Evolutionary conservation across 1,140 invertebrate genomes (phyloP), one percentile per base, ranked within the genome.

Genomic region (Venustaconcha ellipsiformis): DNA sequence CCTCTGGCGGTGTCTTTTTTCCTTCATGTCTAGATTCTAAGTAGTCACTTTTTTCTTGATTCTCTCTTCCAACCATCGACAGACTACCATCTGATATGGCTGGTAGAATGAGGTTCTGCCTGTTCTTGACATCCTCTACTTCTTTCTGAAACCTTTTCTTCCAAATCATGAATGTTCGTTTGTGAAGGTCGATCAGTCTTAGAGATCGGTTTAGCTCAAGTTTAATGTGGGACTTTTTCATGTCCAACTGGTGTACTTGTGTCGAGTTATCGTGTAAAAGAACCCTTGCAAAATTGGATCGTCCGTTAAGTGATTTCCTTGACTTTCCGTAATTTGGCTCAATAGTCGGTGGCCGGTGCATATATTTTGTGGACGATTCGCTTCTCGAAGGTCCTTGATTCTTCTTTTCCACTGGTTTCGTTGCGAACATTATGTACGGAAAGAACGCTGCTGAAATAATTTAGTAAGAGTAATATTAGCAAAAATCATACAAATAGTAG

Each of bases 231-330:
- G 80, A 80, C 18, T 86, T 64, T 82, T 85, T 86, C n/a, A 84
- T 80, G 26, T 86, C 82, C 55, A 87, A 71, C 80, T 85, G 83
- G 63, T 85, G 84, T 67, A 87, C 84, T 70, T 87, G 84, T 14
- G 85, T 87, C 0, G 85, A 82, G 67, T 88, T 88, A 70, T 88
- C 87, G 67, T 87, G 86, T 11, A 87, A 79, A 12, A 88, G 78
- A 12, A 88, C 87, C 17, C 85, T 74, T 3, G 86, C 83, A 2
- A 88, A 70, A 23, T 84, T 86, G 2, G 87, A 81, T 67, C 87
- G 87, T 14, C 84, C 83, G 56, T 83, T 69, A 14, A 82, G 18
- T 23, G 78, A 78, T 18, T 74, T 72, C 5, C 59, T 78, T 74
- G 78, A 82, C 62, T 80, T 83, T 0, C 87, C 87, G 63, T 86